phyloP scores from a whole-genome alignment of 92 coral and sea anemone species.

The Nematostella vectensis region DNA sequence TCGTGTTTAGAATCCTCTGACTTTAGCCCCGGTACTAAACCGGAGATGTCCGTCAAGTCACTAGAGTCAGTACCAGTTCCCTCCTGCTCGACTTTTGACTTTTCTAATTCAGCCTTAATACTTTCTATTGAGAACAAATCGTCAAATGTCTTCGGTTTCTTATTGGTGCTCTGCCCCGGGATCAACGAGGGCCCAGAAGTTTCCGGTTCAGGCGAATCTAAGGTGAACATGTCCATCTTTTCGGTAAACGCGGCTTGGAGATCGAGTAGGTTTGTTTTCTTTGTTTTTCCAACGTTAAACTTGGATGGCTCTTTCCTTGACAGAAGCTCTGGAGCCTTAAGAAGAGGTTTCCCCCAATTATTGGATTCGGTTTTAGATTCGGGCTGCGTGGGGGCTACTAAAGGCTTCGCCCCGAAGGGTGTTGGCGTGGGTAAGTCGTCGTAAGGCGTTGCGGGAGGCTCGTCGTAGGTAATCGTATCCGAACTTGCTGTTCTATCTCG shows the following conservation, averaged over 20 bases:
- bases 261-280: neutral
- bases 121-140: neutral
- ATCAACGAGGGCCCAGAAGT: neutral
- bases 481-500: slow-evolving; percentile 60
- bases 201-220: neutral
- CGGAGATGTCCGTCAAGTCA: neutral
- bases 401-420: too few relatives aligned
- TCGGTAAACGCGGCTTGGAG: neutral
- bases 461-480: slow-evolving; percentile 54
- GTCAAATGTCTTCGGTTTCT: neutral
- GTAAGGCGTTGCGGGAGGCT: slow-evolving; percentile 24
- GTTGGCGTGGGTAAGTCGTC: slow-evolving; percentile 67
- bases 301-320: neutral
- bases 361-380: too few relatives aligned
- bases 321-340: too few relatives aligned
- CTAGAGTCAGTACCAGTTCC: neutral
- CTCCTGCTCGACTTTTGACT: neutral
- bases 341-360: too few relatives aligned
- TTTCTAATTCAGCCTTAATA: neutral
- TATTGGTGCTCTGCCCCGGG: neutral
- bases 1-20: too few relatives aligned
- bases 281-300: slow-evolving; percentile 1
- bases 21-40: too few relatives aligned
- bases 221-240: neutral
- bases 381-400: too few relatives aligned